These are phyloP conservation scores for Magallana ariakensis DNA, from an alignment of 1,140 invertebrate species.

Conservation along the genomic window DNA sequence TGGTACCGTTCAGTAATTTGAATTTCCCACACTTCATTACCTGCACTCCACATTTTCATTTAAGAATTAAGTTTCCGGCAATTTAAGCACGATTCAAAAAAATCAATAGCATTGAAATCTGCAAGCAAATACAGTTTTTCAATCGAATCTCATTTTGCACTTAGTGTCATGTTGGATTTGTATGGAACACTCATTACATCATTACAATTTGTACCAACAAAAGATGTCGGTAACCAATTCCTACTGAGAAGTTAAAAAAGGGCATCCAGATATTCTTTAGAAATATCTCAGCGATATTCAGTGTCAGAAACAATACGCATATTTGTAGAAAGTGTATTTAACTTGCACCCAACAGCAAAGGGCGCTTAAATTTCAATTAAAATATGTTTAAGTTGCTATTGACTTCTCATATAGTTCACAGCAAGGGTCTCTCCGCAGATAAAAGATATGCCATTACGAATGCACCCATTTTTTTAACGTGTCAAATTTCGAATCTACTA, in stretches of 20 bases:
- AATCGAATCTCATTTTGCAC: conserved; percentile 36
- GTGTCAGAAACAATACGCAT: conserved; percentile 22
- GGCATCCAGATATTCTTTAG: conserved; percentile 20
- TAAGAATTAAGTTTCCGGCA: not conserved
- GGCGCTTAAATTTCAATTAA: conserved; percentile 35
- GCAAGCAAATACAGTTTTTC: conserved; percentile 8
- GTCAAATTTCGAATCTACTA: conserved; percentile 28
- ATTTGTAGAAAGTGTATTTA: conserved; percentile 37
- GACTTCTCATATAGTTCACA: conserved; percentile 38
- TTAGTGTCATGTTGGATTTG: conserved; percentile 14
- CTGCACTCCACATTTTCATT: not conserved
- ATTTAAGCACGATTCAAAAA: conserved; percentile 16
- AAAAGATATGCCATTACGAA: conserved; percentile 18
- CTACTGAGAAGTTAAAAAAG: conserved; percentile 34
- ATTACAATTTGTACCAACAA: conserved; percentile 30
- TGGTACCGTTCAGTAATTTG: too few relatives aligned
- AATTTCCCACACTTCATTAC: too few relatives aligned
- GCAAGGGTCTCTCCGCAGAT: conserved; percentile 16
- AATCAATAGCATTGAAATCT: conserved; percentile 16
- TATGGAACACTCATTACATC: conserved; percentile 17
- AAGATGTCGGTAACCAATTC: conserved; percentile 31
- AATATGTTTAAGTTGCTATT: conserved; percentile 11
- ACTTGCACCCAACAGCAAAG: conserved; percentile 33
- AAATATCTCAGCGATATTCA: not conserved
- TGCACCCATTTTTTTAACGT: conserved; percentile 25